Percentiles rank a stretch among this genome's conserved stretches.
Conservation (phyloP, 2,888 invertebrate genomes). For the Heliconius cydno region DNA sequence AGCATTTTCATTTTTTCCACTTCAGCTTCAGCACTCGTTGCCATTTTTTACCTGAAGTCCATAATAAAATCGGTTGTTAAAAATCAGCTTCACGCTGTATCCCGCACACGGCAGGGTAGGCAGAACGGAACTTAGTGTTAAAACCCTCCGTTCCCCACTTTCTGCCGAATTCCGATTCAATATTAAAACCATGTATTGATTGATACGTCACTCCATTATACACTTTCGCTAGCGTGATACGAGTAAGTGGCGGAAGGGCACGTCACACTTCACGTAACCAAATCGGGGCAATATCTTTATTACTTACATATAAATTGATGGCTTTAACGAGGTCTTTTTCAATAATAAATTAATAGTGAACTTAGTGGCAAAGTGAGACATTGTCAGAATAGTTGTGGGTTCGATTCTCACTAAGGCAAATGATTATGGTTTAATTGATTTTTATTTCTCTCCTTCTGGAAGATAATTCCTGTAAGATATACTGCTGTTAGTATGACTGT, state of each 20-base stretch:
- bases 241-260: not conserved
- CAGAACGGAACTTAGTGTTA: not conserved
- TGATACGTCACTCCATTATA: not conserved
- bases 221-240: not conserved
- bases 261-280: not conserved
- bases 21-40: slow-evolving; percentile 64
- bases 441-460: not conserved
- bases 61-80: no score
- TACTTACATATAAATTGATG: not conserved
- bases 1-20: slow-evolving; percentile 72
- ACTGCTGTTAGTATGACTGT: no score
- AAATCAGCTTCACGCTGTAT: no score
- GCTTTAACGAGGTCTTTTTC: not conserved
- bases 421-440: not conserved
- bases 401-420: not conserved
- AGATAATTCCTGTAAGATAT: not conserved
- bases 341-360: not conserved
- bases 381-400: not conserved
- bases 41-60: slow-evolving; percentile 54
- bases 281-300: not conserved
- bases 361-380: not conserved
- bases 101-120: no score
- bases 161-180: no score
- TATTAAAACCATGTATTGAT: not conserved
- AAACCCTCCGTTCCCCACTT: no score